Base-by-base conservation (phyloP, 2,797 vertebrate genomes). In the Halcyon leucocephala region DNA sequence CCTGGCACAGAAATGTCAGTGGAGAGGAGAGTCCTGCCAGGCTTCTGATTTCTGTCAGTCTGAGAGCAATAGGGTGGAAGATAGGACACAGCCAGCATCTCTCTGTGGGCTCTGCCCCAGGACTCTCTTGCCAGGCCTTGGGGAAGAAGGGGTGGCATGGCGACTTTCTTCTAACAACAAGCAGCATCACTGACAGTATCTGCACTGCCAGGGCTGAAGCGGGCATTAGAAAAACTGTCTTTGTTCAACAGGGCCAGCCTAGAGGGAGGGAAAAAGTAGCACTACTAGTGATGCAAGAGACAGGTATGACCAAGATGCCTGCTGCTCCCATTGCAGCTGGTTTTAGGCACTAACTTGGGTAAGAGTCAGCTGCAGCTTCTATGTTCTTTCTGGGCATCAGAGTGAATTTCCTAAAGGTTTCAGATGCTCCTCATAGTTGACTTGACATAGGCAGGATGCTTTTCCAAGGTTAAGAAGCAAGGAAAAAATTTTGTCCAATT, bases 1-100 rank as follows among this genome's bases (percentile, higher is more conserved):
- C 16, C n/a, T 4, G 28, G 26, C 4, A 2, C 6, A 18, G 73
- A 14, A 58, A 31, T 9, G 0, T 10, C 8, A 12, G 17, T 22
- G 48, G 7, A 78, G 35, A 83, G 20, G 41, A 26, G 26, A 57
- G 41, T 52, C 19, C 42, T 42, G 35, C n/a, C 72, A 70, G 60
- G 29, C 29, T 25, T 52, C 33, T 29, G 66, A 25, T 29, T 25
- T 52, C 33, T 25, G 21, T 28, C 76, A 89, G 58, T 8, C 33
- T 1, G 2, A 60, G 5, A 77, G 44, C 21, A 55, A 16, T 9
- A 22, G 44, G 14, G 20, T 7, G 39, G 49, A 90, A 39, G 48
- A 77, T n/a, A 35, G 76, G 48, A 51, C n/a, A 58, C 3, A 54
- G 46, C 10, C 72, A 80, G 31, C 66, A 37, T 7, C 31, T 48